Evolutionary conservation across 1,140 invertebrate species (phyloP), one percentile per base, ranked within the genome.

Genomic region (Drosophila kanapiae): DNA sequence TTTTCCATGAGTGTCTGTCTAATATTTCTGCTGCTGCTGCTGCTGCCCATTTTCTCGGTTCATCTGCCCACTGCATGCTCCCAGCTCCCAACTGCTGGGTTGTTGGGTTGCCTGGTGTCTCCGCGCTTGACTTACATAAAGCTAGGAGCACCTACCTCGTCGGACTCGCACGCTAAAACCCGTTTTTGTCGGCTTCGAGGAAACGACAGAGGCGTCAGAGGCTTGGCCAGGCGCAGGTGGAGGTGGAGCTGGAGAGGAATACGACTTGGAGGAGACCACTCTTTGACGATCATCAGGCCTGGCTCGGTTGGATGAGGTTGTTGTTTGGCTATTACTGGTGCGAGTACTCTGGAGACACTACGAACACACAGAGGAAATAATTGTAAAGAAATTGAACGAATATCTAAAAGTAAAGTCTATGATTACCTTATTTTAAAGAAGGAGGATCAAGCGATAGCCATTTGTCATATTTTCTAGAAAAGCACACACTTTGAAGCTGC

Each of bases 101-200:
- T 23, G 23, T 23, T 23, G 23, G 23, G 23, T 23, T 23, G 23
- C 23, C 23, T 23, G 23, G 23, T 23, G 23, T 23, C 23, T 23
- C 23, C 23, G 23, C 23, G 74, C 58, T 81, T 88, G 85, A 85
- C 85, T 88, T 88, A 88, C 85, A 88, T 88, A 88, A 88, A 88
- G 84, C 84, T 71, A 69, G 84, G 84, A 87, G 77, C 77, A 75
- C 68, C 43, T 56, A 61, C 57, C 57, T 61, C 65, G 53, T 47
- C 63, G 68, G 48, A 72, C 74, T 76, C 78, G 74, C 82, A 85
- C 60, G 69, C 53, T 23, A 78, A 80, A 88, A 88, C 85, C 83
- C 40, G 80, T 90, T 88, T 88, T 75, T 31, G 62, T 69, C 78
- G 62, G 78, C 75, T 80, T 68, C 65, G 78, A 88, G 85, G 85